Evolutionary conservation across 2,888 invertebrate genomes (phyloP).

Genomic region (Ennomos quercinarius): DNA sequence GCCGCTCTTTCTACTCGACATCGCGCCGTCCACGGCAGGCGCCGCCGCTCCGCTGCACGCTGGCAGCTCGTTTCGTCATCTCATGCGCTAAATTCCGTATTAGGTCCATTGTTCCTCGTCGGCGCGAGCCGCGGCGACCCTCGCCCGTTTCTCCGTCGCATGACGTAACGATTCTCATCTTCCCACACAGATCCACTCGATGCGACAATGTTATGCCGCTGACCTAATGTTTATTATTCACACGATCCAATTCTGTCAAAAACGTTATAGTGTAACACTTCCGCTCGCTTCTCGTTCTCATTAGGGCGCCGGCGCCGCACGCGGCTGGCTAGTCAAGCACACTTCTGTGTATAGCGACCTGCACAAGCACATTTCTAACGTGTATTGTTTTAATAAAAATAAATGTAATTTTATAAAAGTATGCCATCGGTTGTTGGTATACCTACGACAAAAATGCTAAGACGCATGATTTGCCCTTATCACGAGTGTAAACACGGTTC

Average conservation of each 20-base stretch:
- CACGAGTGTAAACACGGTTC: constrained; percentile 66
- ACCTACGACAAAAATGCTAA: constrained; percentile 48
- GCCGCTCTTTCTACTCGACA: background rate
- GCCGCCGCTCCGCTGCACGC: constrained; percentile 47
- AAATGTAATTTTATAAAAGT: constrained; percentile 40
- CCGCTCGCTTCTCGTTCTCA: constrained; percentile 58
- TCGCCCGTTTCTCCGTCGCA: constrained; percentile 42
- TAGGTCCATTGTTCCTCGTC: constrained; percentile 60
- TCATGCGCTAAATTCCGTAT: constrained; percentile 71
- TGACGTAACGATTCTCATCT: constrained; percentile 56
- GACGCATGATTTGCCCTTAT: constrained; percentile 63
- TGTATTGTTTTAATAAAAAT: constrained; percentile 43
- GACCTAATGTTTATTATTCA: constrained; percentile 70
- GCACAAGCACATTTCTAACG: too few relatives aligned
- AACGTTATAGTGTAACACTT: constrained; percentile 58
- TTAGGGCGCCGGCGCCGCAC: constrained; percentile 51
- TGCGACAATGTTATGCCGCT: constrained; percentile 57
- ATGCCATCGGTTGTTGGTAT: constrained; percentile 32
- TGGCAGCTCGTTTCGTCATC: constrained; percentile 69
- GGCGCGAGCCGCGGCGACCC: constrained; percentile 47
- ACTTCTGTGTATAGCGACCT: constrained; percentile 7
- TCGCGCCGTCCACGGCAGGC: constrained; percentile 47
- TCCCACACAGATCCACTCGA: constrained; percentile 54
- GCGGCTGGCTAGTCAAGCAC: constrained; percentile 36
- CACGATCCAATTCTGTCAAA: constrained; percentile 72